A percentile compares a stretch with the other conserved stretches of the same genome.
phyloP scores from a whole-genome alignment of 2,888 invertebrate genomes.

The Steinernema hermaphroditum region DNA sequence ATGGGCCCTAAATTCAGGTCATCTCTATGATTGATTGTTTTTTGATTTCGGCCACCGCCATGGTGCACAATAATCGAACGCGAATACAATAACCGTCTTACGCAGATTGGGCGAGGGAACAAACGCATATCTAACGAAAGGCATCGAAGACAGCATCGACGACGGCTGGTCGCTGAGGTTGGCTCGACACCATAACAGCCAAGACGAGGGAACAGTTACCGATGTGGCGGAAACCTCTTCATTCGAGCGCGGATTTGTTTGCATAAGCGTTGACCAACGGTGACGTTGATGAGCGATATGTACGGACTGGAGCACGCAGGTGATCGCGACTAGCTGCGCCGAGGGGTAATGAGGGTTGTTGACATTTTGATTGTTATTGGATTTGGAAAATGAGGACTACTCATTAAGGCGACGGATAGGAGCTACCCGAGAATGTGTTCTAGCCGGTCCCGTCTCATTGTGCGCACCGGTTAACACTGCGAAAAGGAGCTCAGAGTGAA shows the following conservation, averaged over 20 bases:
- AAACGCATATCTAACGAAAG: background rate
- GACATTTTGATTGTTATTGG: background rate
- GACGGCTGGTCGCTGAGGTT: background rate
- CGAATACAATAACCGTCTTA: background rate
- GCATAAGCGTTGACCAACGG: background rate
- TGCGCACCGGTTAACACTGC: too few relatives aligned
- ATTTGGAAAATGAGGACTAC: too few relatives aligned
- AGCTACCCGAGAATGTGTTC: too few relatives aligned
- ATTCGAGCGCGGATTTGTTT: background rate
- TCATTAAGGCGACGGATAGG: too few relatives aligned
- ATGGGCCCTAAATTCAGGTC: background rate
- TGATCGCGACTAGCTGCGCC: background rate
- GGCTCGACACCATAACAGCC: background rate
- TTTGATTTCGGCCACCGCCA: background rate
- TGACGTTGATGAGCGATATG: background rate
- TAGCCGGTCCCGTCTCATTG: too few relatives aligned
- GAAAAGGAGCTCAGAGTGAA: too few relatives aligned
- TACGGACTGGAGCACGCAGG: background rate
- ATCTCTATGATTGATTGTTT: background rate
- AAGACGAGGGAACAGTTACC: background rate
- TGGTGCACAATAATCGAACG: background rate
- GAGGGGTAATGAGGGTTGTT: background rate
- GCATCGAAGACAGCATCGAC: background rate
- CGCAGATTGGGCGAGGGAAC: background rate
- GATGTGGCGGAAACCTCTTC: too few relatives aligned